phyloP scores from a whole-genome alignment of 1,140 invertebrate species.

The Piezodorus guildinii region DNA sequence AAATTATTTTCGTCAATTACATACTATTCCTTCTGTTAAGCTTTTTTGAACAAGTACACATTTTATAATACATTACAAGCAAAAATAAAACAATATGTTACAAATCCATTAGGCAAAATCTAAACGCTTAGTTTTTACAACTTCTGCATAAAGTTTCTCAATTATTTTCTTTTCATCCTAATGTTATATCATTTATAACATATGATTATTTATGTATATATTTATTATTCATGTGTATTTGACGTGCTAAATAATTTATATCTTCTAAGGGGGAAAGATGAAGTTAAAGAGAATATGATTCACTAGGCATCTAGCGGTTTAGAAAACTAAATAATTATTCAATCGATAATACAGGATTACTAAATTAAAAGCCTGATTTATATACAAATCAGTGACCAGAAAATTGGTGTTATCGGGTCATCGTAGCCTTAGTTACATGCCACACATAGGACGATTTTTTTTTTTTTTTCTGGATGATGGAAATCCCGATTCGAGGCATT shows the following conservation, averaged over 20 bases:
- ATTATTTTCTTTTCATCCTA: not conserved
- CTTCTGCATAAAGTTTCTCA: not conserved
- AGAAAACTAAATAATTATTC: too few species aligned
- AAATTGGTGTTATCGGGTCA: constrained; percentile 2
- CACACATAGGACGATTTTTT: too few species aligned
- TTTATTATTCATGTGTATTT: not conserved
- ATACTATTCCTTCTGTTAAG: constrained; percentile 9
- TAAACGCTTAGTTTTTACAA: constrained; percentile 12
- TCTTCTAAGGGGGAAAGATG: constrained; percentile 2
- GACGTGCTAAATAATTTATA: constrained; percentile 11
- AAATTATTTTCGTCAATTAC: constrained; percentile 9
- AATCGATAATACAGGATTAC: not conserved
- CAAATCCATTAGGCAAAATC: constrained; percentile 14
- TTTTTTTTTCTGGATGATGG: too few species aligned
- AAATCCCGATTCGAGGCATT: too few species aligned
- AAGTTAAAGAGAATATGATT: not conserved
- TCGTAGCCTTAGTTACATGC: not conserved
- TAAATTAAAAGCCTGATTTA: constrained; percentile 1
- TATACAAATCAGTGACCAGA: constrained; percentile 9
- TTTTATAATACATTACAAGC: constrained; percentile 16
- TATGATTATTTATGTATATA: too few species aligned
- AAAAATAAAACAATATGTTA: constrained; percentile 14
- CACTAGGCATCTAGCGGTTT: not conserved
- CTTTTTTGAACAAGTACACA: not conserved
- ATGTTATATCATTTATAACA: not conserved